Evolutionary conservation across 2,797 vertebrate species (phyloP).

Genomic region (Chanos chanos): DNA sequence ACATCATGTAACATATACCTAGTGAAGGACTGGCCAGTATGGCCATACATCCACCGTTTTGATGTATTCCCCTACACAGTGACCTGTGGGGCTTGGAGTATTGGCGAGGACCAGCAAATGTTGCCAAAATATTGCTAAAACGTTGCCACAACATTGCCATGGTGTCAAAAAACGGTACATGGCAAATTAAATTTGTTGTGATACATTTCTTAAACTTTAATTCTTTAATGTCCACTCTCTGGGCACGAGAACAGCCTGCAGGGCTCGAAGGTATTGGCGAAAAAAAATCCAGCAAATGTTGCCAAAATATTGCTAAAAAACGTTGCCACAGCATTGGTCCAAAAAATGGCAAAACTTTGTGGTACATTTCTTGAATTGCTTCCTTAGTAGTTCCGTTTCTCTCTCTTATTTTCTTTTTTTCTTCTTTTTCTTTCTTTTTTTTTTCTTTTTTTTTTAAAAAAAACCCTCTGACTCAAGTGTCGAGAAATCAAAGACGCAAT

Average conservation of each 20-base stretch:
- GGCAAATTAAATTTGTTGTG: conserved; percentile 35
- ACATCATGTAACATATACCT: conserved; percentile 51
- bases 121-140: conserved; percentile 65
- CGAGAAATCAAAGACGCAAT: too few relatives aligned
- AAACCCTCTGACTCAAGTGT: too few relatives aligned
- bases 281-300: conserved; percentile 70
- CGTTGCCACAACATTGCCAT: conserved; percentile 38
- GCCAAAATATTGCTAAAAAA: conserved; percentile 60
- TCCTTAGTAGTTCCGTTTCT: too few relatives aligned
- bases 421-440: conserved; percentile 9
- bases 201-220: conserved; percentile 45
- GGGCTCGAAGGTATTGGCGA: conserved; percentile 64
- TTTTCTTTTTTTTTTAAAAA: conserved; percentile 20
- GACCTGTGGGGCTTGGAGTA: conserved; percentile 67
- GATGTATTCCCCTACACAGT: conserved; percentile 80
- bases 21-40: conserved; percentile 77
- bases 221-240: conserved; percentile 41
- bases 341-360: conserved; percentile 39
- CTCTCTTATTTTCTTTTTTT: background rate
- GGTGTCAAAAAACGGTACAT: conserved; percentile 30
- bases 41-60: conserved; percentile 86
- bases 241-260: conserved; percentile 51
- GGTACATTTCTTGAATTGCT: conserved; percentile 28
- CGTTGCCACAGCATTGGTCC: conserved; percentile 41
- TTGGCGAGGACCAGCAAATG: conserved; percentile 72